Conservation (phyloP, 2,888 invertebrate species). For the Nemapogon koenigi region DNA sequence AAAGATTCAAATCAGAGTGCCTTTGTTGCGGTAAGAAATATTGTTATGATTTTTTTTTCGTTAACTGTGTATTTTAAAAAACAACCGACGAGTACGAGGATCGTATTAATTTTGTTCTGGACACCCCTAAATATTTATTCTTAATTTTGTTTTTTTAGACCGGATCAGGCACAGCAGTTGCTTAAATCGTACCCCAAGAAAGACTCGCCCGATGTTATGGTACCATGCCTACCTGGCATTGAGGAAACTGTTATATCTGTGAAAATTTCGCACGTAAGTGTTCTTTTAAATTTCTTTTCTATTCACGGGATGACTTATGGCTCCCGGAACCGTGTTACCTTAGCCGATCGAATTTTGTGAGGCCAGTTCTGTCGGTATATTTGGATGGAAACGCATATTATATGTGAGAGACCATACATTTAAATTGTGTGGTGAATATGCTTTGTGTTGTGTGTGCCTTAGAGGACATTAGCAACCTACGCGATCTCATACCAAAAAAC, state of each 20-base stretch:
- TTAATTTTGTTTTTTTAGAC: constrained; percentile 1
- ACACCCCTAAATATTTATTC: neutral
- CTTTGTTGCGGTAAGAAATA: constrained; percentile 67
- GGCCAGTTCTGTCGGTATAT: no score
- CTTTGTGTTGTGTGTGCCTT: no score
- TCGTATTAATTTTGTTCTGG: neutral
- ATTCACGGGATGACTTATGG: neutral
- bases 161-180: neutral
- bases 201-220: constrained; percentile 26
- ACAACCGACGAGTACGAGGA: neutral
- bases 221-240: constrained; percentile 64
- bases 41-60: no score
- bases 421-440: neutral
- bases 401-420: no score
- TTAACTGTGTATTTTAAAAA: neutral
- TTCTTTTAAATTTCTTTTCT: constrained; percentile 11
- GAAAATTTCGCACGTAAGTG: constrained; percentile 63
- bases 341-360: no score
- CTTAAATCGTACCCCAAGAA: constrained; percentile 16
- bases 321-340: no score
- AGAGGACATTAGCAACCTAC: neutral
- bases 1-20: constrained; percentile 55
- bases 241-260: constrained; percentile 64
- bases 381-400: no score
- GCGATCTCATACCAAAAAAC: neutral